Conservation (phyloP, 2,113 vertebrate species). For the Irena cyanogastra region DNA sequence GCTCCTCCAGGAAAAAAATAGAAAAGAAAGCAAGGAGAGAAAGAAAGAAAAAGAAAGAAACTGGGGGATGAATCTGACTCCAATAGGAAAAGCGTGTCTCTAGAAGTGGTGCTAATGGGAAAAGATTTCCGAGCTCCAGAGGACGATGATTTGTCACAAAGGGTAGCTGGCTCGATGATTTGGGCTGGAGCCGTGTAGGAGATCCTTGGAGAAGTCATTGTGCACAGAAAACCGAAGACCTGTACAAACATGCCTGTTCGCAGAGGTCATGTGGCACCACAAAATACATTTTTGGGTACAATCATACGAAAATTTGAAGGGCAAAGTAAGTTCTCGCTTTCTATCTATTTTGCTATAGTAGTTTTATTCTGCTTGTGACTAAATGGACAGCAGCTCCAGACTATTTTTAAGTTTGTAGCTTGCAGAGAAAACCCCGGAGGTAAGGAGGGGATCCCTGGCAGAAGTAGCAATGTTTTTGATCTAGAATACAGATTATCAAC, state of each 20-base stretch:
- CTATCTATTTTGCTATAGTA: constrained; percentile 58
- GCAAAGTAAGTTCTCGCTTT: constrained; percentile 90
- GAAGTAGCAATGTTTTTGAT: constrained; percentile 31
- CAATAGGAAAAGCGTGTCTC: constrained; percentile 48
- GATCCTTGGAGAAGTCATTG: constrained; percentile 73
- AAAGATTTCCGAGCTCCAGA: constrained; percentile 65
- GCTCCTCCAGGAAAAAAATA: constrained; percentile 49
- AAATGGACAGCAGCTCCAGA: constrained; percentile 55
- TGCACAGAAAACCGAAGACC: constrained; percentile 68
- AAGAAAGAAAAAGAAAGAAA: constrained; percentile 48
- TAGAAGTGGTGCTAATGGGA: constrained; percentile 73
- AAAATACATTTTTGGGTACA: constrained; percentile 97
- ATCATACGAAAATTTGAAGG: constrained; percentile 99
- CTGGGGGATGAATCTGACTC: constrained; percentile 63
- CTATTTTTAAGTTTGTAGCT: constrained; percentile 61
- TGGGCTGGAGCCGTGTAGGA: constrained; percentile 77
- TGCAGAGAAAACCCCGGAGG: constrained; percentile 27
- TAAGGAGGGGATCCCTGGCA: constrained; percentile 5
- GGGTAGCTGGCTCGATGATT: constrained; percentile 67
- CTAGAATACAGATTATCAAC: constrained; percentile 44
- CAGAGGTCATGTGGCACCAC: constrained; percentile 98
- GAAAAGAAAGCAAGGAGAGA: constrained; percentile 31
- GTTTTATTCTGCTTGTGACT: constrained; percentile 42
- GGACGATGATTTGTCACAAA: constrained; percentile 76
- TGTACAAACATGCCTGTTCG: constrained; percentile 92